Evolutionary conservation across 1,140 invertebrate species (phyloP), one percentile per base, ranked within the genome.

Genomic region (Kradibia gibbosae): DNA sequence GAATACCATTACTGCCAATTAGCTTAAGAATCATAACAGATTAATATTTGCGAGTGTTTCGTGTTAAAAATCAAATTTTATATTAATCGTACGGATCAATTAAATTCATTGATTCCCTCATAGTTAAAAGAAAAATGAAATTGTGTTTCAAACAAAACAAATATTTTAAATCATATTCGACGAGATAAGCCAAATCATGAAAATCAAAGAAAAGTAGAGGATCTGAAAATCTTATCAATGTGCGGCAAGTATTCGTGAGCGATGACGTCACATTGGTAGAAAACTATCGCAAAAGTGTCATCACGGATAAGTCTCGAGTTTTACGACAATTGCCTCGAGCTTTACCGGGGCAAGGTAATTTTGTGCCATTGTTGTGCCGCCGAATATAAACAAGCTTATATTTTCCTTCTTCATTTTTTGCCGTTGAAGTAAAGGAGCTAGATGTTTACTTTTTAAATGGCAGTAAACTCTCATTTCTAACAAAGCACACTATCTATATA

Each of bases 231-330:
- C 65, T 71, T 78, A 71, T 71, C 36, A 50, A 36, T 67, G 48
- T 45, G 34, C 25, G 34, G 10, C 17, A 5, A 71, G 10, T 42
- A 71, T 34, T 28, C 4, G 17, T 22, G 4, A 55, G 8, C 3
- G 53, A 31, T 75, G 73, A 60, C n/a, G 25, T 74, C 73, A 75
- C 17, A 17, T 36, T 50, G 20, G 50, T 31, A 55, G 28, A 60
- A 77, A 65, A 65, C 25, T 77, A 77, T 65, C 75, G 42, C 60
- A 65, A 74, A 55, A 77, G 74, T 76, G 48, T 78, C 60, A 78
- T 78, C 62, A 48, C 20, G 45, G 42, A 34, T 77, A 22, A n/a
- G 31, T 53, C 31, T 39, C 8, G 8, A 70, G 48, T 55, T 78
- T 78, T 62, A 62, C 34, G 67, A 78, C 20, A 39, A 72, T 72